Evolutionary conservation across 2,113 vertebrate genomes (phyloP), one percentile per base, ranked within the genome.

Genomic region (Hemicordylus capensis): DNA sequence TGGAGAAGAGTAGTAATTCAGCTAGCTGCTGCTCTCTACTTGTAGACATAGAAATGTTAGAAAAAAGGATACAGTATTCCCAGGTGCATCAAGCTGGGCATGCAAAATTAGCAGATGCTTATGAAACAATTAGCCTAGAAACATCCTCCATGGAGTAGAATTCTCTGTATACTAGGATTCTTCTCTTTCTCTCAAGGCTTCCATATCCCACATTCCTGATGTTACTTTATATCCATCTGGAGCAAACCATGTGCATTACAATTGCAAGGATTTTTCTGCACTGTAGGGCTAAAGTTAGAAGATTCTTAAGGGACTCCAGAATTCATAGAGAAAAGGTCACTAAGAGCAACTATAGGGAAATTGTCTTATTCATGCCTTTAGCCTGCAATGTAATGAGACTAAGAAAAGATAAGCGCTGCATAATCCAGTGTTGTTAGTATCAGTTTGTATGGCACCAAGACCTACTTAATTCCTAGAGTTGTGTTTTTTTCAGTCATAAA

Each of bases 371-470:
- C 79, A 69, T 81, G 72, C 80, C 72, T 59, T 76, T 81, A 81
- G 72, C 73, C 76, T 81, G 73, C 8, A 87, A 81, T 76, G 54
- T 76, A 81, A 81, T 81, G 39, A 87, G 80, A 67, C 79, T 46
- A 69, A 75, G n/a, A 86, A 39, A 39, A 82, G 72, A 76, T 76
- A 82, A 81, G 61, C 79, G 37, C 79, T 87, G 79, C 48, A 76
- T 81, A 82, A 81, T 82, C 61, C 51, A 69, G 51, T 46, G 48
- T 59, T 82, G 59, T 76, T 81, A 44, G 67, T 81, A 81, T 87
- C 79, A 59, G 46, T 81, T 84, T 87, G 73, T 58, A 76, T 76
- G 24, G 73, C 37, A 76, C 63, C 64, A 44, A 87, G 72, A 76
- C 48, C 72, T 76, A 76, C 24, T 76, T 87, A 82, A 87, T 76